Percentiles rank a stretch among this genome's conserved stretches.
These are phyloP conservation scores for Lucinisca nassula DNA, from an alignment of 2,888 invertebrate genomes.

Conservation along the genomic window DNA sequence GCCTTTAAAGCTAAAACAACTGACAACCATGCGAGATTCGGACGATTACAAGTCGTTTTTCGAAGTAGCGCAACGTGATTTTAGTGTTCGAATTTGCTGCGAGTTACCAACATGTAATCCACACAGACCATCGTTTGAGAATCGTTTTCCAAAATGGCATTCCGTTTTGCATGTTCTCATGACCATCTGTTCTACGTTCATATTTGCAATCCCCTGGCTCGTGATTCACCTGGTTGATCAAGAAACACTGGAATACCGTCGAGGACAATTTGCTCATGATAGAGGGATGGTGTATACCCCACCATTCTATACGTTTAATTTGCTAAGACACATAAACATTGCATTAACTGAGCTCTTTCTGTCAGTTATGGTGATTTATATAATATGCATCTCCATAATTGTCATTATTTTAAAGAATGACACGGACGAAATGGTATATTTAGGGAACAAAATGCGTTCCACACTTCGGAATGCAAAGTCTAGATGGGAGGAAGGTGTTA, in stretches of 20 bases:
- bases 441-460: neutral
- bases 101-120: slow-evolving; percentile 12
- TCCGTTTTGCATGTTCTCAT: slow-evolving; percentile 9
- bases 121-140: neutral
- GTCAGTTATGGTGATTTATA: neutral
- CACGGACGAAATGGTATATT: neutral
- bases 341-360: neutral
- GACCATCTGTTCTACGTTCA: neutral
- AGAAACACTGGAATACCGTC: neutral
- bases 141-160: neutral
- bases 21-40: neutral
- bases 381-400: neutral
- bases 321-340: neutral
- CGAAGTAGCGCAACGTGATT: neutral
- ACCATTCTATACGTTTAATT: neutral
- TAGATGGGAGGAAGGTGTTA: neutral
- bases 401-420: neutral
- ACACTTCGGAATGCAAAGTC: neutral
- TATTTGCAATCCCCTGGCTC: slow-evolving; percentile 17
- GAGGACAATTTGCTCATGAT: slow-evolving; percentile 9
- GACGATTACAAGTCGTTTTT: neutral
- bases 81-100: slow-evolving; percentile 17
- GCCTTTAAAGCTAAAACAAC: neutral
- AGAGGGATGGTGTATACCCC: neutral
- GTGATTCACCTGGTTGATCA: neutral